Conservation (phyloP, 2,888 invertebrate species). For the Leptopterna dolabrata region DNA sequence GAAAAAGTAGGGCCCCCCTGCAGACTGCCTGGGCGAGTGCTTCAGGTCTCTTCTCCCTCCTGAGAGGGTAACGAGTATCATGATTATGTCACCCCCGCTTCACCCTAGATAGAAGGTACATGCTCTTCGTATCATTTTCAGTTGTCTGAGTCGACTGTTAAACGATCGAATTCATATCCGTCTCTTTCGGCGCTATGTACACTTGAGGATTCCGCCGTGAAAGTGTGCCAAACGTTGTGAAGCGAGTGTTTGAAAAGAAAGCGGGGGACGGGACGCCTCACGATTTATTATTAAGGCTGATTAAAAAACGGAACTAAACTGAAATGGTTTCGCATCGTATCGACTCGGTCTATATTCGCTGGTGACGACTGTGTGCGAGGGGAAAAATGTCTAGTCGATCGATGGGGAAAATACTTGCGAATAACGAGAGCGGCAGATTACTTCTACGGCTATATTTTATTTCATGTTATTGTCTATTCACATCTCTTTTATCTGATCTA, state of each 20-base stretch:
- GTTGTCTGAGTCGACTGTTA: conserved; percentile 25
- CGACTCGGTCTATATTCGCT: background rate
- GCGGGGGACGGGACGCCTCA: conserved; percentile 23
- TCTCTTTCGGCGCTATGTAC: background rate
- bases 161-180: conserved; percentile 8
- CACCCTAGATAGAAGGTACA: background rate
- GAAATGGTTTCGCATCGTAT: background rate
- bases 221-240: conserved; percentile 32
- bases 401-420: too few relatives aligned
- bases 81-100: conserved; percentile 33
- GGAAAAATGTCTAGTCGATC: too few relatives aligned
- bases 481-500: too few relatives aligned
- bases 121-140: conserved; percentile 34
- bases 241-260: conserved; percentile 43
- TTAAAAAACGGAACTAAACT: conserved; percentile 48
- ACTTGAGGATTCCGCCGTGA: background rate
- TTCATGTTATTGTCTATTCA: too few relatives aligned
- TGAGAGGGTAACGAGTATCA: background rate
- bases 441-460: too few relatives aligned
- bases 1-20: conserved; percentile 50
- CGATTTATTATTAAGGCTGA: conserved; percentile 48
- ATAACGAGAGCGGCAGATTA: too few relatives aligned
- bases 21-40: background rate
- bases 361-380: background rate
- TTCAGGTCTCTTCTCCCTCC: background rate